phyloP scores from a whole-genome alignment of 1,140 invertebrate species.

The Musca vetustissima region DNA sequence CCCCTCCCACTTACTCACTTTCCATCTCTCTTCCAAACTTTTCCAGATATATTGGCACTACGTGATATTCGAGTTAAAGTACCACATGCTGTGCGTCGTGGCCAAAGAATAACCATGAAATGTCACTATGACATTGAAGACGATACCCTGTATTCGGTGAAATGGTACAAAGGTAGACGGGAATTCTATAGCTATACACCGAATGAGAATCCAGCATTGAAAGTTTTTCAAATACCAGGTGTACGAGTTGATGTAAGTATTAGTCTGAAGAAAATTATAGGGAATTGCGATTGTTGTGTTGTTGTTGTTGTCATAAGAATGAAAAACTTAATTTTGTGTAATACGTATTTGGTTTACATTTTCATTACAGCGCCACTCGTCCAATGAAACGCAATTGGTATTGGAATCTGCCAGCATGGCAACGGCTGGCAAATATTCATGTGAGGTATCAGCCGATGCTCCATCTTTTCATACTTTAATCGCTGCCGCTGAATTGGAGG shows the following conservation, averaged over 20 bases:
- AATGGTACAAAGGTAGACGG: constrained; percentile 79
- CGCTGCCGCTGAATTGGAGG: constrained; percentile 68
- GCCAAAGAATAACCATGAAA: constrained; percentile 65
- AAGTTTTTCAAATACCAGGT: constrained; percentile 72
- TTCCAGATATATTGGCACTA: constrained; percentile 49
- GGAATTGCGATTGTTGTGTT: constrained; percentile 2
- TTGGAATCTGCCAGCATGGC: constrained; percentile 62
- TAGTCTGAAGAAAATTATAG: constrained; percentile 3
- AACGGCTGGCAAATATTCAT: constrained; percentile 72
- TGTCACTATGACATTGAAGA: constrained; percentile 79
- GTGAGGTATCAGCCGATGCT: constrained; percentile 82
- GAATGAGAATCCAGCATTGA: constrained; percentile 70
- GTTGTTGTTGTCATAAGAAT: neutral
- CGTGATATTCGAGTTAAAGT: constrained; percentile 66
- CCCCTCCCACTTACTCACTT: too few relatives aligned
- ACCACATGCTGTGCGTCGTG: constrained; percentile 68
- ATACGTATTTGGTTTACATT: constrained; percentile 18
- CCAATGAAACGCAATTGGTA: constrained; percentile 65
- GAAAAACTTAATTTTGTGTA: neutral
- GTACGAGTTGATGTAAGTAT: constrained; percentile 74
- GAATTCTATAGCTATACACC: constrained; percentile 81
- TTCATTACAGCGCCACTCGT: constrained; percentile 58
- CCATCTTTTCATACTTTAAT: constrained; percentile 82
- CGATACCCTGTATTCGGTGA: constrained; percentile 75
- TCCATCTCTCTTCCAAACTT: too few relatives aligned